A percentile compares a stretch with the other conserved stretches of the same genome.
These are phyloP conservation scores for Amphilophus citrinellus DNA, from an alignment of 2,113 vertebrate genomes.

Conservation along the genomic window DNA sequence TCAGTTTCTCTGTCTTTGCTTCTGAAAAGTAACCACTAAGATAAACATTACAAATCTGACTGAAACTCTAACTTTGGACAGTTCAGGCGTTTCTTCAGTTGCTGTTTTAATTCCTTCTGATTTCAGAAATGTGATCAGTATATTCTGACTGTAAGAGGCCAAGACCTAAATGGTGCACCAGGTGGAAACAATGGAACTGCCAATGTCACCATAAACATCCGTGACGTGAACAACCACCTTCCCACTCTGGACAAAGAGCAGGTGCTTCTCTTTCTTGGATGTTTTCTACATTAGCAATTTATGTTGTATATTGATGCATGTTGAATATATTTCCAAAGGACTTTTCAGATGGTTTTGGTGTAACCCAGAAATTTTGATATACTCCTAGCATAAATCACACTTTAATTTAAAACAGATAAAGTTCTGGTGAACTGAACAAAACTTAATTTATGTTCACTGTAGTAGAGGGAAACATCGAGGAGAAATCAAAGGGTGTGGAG, in stretches of 20 bases:
- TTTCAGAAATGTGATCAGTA: conserved; percentile 82
- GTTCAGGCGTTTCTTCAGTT: conserved; percentile 73
- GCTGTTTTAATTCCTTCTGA: background rate
- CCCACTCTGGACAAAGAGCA: conserved; percentile 84
- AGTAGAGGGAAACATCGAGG: conserved; percentile 88
- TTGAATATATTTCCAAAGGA: background rate
- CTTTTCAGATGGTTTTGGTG: background rate
- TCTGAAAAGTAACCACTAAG: too few species aligned
- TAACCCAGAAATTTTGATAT: too few species aligned
- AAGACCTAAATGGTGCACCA: conserved; percentile 84
- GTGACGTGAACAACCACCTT: conserved; percentile 91
- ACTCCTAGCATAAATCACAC: too few species aligned
- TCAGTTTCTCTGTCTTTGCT: too few species aligned
- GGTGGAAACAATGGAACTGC: conserved; percentile 80
- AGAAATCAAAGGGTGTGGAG: conserved; percentile 87
- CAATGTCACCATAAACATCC: conserved; percentile 82
- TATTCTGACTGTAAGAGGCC: conserved; percentile 83
- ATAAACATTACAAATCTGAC: too few species aligned
- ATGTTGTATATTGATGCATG: too few species aligned
- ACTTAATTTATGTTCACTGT: too few species aligned
- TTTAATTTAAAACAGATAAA: too few species aligned
- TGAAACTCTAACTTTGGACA: background rate
- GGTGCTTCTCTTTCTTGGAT: conserved; percentile 82
- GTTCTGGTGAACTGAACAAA: too few species aligned
- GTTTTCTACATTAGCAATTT: too few species aligned